phyloP scores from a whole-genome alignment of 2,888 invertebrate species.

The Epirrhoe alternata region DNA sequence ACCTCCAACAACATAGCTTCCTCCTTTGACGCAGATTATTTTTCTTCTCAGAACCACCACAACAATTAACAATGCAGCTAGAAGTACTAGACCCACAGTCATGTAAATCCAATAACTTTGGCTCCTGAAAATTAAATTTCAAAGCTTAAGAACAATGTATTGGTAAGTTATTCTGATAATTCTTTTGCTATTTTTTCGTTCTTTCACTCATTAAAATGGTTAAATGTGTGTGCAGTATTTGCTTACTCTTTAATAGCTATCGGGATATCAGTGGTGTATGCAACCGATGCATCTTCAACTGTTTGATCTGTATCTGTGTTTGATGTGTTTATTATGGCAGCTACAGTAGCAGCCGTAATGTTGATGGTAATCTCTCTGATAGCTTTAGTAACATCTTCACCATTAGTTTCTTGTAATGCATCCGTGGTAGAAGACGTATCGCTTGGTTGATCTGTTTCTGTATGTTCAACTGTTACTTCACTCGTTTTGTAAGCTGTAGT shows the following conservation, averaged over 20 bases:
- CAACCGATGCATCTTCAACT: background rate
- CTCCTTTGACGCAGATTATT: slow-evolving; percentile 25
- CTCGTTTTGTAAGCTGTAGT: background rate
- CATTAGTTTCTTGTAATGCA: background rate
- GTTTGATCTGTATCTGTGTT: background rate
- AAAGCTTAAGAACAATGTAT: too few species aligned
- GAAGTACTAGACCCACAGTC: background rate
- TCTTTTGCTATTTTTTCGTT: too few species aligned
- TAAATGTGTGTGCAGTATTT: background rate
- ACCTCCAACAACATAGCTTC: slow-evolving; percentile 46
- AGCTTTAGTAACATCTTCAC: background rate
- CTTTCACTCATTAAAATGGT: background rate
- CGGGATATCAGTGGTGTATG: background rate
- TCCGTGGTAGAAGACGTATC: too few species aligned
- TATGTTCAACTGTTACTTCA: background rate
- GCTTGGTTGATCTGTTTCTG: background rate
- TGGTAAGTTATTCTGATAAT: too few species aligned
- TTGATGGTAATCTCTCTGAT: background rate
- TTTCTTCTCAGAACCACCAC: background rate
- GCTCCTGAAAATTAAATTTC: slow-evolving; percentile 6
- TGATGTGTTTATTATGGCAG: too few species aligned
- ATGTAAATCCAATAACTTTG: slow-evolving; percentile 8
- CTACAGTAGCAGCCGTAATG: too few species aligned
- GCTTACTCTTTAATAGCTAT: background rate
- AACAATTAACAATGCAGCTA: background rate